phyloP scores from a whole-genome alignment of 2,888 invertebrate species.

The Fissipunctia ypsillon region DNA sequence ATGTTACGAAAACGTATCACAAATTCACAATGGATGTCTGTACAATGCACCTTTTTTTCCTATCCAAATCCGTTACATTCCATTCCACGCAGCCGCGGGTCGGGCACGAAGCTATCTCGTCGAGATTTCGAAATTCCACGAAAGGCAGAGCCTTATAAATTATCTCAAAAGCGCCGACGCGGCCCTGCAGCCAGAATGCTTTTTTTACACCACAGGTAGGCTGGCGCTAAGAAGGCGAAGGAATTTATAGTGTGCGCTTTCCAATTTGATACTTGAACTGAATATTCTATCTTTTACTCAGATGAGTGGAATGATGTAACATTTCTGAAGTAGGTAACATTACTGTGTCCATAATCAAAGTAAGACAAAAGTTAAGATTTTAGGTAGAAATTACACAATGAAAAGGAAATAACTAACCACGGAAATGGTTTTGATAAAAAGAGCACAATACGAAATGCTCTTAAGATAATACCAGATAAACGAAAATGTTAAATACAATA shows the following conservation, averaged over 20 bases:
- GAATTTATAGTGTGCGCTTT: constrained; percentile 82
- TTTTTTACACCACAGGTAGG: constrained; percentile 90
- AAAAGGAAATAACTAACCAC: background rate
- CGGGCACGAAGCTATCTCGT: constrained; percentile 83
- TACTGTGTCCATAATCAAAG: background rate
- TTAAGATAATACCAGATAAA: background rate
- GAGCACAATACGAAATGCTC: background rate
- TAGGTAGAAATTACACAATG: background rate
- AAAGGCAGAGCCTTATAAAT: constrained; percentile 90
- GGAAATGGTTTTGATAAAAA: background rate
- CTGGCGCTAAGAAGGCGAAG: constrained; percentile 88
- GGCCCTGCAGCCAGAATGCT: constrained; percentile 88
- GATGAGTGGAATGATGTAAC: constrained; percentile 3
- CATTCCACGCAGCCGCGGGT: constrained; percentile 83
- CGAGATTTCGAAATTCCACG: constrained; percentile 90
- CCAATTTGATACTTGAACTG: constrained; percentile 75
- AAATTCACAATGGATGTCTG: constrained; percentile 73
- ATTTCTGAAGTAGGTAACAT: background rate
- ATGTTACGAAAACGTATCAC: constrained; percentile 77
- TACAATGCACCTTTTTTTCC: constrained; percentile 87
- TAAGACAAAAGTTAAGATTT: background rate
- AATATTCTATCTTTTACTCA: constrained; percentile 13
- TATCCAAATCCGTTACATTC: constrained; percentile 89
- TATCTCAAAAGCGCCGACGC: constrained; percentile 90
- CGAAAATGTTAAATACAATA: background rate